Percentiles rank a stretch among this genome's conserved stretches.
These are phyloP conservation scores for Columba janthina DNA, from an alignment of 2,113 vertebrate species.

Conservation along the genomic window DNA sequence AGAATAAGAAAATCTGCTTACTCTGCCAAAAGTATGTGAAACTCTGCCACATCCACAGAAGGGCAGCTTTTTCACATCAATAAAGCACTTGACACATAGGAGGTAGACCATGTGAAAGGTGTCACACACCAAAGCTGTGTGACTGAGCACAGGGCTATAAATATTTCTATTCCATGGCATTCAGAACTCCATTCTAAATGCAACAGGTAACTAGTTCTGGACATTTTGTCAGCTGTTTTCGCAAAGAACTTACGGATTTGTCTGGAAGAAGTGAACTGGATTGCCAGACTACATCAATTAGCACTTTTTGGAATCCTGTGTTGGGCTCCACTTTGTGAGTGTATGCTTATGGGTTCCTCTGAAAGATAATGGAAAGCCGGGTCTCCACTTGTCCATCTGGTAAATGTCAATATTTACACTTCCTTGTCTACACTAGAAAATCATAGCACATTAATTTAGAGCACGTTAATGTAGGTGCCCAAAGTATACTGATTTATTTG, in stretches of 20 bases:
- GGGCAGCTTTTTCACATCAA: rapidly evolving
- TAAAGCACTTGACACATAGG: neutral
- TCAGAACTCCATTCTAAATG: neutral
- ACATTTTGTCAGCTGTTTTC: neutral
- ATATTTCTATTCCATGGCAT: neutral
- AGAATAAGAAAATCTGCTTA: neutral
- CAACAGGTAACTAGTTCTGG: neutral
- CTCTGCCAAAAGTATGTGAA: neutral
- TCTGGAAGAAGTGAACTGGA: neutral
- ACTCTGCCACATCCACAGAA: neutral
- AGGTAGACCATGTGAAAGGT: neutral
- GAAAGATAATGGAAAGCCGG: neutral
- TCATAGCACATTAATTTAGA: neutral
- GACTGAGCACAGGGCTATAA: neutral
- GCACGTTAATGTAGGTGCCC: neutral
- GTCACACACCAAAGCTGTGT: neutral
- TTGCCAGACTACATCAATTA: neutral
- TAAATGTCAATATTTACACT: neutral
- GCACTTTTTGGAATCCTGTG: neutral
- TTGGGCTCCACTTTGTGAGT: neutral
- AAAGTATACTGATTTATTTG: neutral
- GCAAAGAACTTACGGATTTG: neutral
- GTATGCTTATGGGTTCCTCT: neutral
- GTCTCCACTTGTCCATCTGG: neutral
- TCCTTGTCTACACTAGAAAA: neutral